Evolutionary conservation across 2,113 vertebrate species (phyloP).

Genomic region (Cyprinodon variegatus): DNA sequence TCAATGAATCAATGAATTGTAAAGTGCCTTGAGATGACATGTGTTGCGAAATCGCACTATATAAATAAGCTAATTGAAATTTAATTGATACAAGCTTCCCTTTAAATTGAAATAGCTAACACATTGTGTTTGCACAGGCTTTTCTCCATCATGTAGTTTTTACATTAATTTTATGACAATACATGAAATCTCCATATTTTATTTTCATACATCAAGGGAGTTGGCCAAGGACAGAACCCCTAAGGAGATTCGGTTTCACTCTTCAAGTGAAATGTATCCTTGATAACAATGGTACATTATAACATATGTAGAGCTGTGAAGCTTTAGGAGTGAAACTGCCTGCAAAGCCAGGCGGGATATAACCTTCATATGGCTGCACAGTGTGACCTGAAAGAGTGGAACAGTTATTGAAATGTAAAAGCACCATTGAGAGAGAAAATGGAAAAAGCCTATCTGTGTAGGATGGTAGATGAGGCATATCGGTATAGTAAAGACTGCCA

Average conservation of each 20-base stretch:
- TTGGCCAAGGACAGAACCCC: background rate
- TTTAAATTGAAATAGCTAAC: too few relatives aligned
- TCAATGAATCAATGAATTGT: too few relatives aligned
- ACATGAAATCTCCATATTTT: background rate
- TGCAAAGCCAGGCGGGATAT: background rate
- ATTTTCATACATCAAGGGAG: background rate
- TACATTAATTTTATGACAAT: too few relatives aligned
- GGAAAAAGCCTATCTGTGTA: background rate
- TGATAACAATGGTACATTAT: background rate
- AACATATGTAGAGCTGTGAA: background rate
- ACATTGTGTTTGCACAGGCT: too few relatives aligned
- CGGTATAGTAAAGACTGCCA: background rate
- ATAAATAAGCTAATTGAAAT: too few relatives aligned
- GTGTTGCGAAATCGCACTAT: too few relatives aligned
- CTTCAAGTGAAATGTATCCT: background rate
- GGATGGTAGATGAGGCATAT: conserved; percentile 10
- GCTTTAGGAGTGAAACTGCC: background rate
- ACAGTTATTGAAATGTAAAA: background rate
- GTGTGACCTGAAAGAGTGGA: background rate
- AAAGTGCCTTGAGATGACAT: too few relatives aligned
- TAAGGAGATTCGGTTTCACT: background rate
- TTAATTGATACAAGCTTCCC: too few relatives aligned
- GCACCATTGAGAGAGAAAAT: background rate
- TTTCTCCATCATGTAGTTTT: too few relatives aligned
- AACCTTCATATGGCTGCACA: background rate